Evolutionary conservation across 2,113 vertebrate species (phyloP).

Genomic region (Ctenodactylus gundi): DNA sequence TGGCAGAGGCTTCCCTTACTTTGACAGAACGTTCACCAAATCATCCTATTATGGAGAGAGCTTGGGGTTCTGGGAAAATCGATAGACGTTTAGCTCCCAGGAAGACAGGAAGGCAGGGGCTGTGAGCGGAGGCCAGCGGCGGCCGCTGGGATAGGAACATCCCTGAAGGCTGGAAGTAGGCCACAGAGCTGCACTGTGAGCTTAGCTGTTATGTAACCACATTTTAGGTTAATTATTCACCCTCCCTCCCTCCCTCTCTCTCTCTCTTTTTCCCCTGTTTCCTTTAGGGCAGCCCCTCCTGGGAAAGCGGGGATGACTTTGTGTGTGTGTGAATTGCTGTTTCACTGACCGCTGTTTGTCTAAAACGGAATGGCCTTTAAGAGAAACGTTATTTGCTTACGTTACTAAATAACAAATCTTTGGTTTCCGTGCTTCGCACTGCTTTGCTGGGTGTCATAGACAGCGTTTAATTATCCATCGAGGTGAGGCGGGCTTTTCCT

Average conservation of each 20-base stretch:
- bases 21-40: constrained; percentile 25
- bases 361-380: constrained; percentile 57
- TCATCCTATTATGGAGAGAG: neutral
- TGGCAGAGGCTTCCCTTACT: constrained; percentile 13
- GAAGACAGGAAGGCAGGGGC: neutral
- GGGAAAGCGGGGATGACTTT: constrained; percentile 60
- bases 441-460: constrained; percentile 2
- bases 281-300: neutral
- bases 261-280: neutral
- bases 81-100: neutral
- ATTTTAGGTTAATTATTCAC: neutral
- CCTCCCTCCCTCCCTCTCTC: neutral
- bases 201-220: neutral
- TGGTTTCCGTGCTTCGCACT: neutral
- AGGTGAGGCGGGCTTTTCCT: neutral
- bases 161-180: neutral
- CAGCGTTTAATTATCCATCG: constrained; percentile 1
- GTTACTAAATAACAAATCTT: constrained; percentile 69
- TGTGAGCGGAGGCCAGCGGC: neutral
- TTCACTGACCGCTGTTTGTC: constrained; percentile 60
- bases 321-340: constrained; percentile 51
- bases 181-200: neutral
- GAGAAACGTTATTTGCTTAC: constrained; percentile 5
- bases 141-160: neutral
- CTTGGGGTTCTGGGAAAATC: constrained; percentile 25